These are phyloP conservation scores for Eriocheir sinensis DNA, from an alignment of 1,140 invertebrate species.

Conservation along the genomic window DNA sequence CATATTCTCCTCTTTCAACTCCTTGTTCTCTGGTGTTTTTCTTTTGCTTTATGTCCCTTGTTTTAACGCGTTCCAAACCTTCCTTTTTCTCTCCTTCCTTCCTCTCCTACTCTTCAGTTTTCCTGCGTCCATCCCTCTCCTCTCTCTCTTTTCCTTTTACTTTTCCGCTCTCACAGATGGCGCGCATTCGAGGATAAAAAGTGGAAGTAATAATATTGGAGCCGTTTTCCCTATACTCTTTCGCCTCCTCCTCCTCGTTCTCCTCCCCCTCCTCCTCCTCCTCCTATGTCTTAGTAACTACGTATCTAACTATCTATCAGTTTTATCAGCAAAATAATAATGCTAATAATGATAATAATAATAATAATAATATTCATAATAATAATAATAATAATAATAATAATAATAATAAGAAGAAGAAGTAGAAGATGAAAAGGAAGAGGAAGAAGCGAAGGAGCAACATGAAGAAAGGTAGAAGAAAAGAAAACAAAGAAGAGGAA, in stretches of 20 bases:
- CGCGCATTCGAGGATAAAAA: too few species aligned
- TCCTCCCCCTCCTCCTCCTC: not conserved
- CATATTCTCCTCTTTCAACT: not conserved
- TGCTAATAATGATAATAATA: too few species aligned
- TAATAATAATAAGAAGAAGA: not conserved
- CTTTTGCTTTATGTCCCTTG: not conserved
- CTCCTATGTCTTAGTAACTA: too few species aligned
- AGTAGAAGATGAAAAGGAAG: not conserved
- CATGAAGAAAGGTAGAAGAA: not conserved
- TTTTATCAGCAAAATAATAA: too few species aligned
- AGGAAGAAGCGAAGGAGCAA: not conserved
- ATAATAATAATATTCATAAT: too few species aligned
- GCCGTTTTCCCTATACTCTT: too few species aligned
- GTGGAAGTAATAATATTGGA: too few species aligned
- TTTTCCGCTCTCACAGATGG: too few species aligned
- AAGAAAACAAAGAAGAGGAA: not conserved
- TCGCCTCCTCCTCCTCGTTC: too few species aligned
- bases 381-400: too few species aligned
- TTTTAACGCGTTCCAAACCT: not conserved
- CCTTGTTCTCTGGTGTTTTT: not conserved
- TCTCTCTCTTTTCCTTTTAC: not conserved
- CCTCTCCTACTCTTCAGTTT: too few species aligned
- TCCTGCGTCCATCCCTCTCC: not conserved
- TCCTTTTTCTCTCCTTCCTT: not conserved
- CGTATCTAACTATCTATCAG: too few species aligned